Percentiles rank a stretch among this genome's conserved stretches.
These are phyloP conservation scores for Ephestia elutella DNA, from an alignment of 1,140 invertebrate species.

Conservation along the genomic window DNA sequence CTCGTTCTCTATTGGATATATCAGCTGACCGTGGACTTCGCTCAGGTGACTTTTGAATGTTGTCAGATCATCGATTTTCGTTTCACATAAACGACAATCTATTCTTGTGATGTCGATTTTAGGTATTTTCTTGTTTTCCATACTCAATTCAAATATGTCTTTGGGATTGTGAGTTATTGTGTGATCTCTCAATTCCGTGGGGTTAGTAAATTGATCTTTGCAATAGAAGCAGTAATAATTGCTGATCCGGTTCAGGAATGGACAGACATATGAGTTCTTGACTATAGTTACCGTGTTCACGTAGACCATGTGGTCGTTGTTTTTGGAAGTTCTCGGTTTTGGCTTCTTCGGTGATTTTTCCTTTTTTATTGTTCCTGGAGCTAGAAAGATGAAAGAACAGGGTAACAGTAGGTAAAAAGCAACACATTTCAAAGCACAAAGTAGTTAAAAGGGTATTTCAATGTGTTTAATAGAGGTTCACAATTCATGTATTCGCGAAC, in stretches of 20 bases:
- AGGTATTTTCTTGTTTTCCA: slow-evolving; percentile 55
- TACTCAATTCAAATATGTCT: slow-evolving; percentile 43
- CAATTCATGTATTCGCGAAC: no score
- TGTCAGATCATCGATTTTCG: slow-evolving; percentile 53
- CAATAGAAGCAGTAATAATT: slow-evolving; percentile 64
- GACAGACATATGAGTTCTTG: slow-evolving; percentile 51
- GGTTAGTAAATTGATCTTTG: slow-evolving; percentile 54
- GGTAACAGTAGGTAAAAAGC: neutral
- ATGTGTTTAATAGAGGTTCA: no score
- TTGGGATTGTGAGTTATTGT: slow-evolving; percentile 48
- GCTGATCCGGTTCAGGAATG: slow-evolving; percentile 52
- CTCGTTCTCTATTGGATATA: slow-evolving; percentile 33
- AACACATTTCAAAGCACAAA: no score
- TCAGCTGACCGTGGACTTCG: slow-evolving; percentile 27
- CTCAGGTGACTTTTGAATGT: slow-evolving; percentile 44
- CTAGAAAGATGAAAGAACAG: neutral
- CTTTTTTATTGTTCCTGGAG: slow-evolving; percentile 17
- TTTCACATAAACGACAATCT: slow-evolving; percentile 50
- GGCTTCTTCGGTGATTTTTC: slow-evolving; percentile 16
- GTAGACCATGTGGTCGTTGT: slow-evolving; percentile 45
- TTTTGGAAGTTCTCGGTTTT: slow-evolving; percentile 15
- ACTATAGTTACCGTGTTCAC: slow-evolving; percentile 47
- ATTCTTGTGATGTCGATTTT: slow-evolving; percentile 64
- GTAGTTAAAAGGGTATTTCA: no score
- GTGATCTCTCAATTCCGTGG: slow-evolving; percentile 51